These are phyloP conservation scores for Eupithecia vulgata DNA, from an alignment of 2,888 invertebrate genomes.

Conservation along the genomic window DNA sequence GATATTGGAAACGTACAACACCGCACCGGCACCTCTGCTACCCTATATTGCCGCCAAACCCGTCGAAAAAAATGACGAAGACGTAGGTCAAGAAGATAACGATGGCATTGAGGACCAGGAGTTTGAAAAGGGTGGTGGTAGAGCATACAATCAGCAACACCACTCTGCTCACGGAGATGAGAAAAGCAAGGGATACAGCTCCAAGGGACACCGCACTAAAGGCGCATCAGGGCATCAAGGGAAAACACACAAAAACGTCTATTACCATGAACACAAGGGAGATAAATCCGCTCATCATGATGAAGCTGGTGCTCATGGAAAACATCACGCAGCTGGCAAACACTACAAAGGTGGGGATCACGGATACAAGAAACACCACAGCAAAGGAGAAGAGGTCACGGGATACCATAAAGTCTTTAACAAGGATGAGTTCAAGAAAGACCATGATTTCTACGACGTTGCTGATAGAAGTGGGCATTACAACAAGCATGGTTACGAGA, in stretches of 20 bases:
- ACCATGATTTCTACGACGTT: constrained; percentile 90
- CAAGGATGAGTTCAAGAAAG: constrained; percentile 91
- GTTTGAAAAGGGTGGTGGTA: constrained; percentile 75
- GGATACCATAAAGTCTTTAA: constrained; percentile 89
- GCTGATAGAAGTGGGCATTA: constrained; percentile 87
- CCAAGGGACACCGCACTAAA: constrained; percentile 80
- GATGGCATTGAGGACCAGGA: constrained; percentile 53
- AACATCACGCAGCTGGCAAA: constrained; percentile 80
- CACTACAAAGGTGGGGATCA: constrained; percentile 84
- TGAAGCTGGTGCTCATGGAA: constrained; percentile 81
- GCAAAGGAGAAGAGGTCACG: constrained; percentile 88
- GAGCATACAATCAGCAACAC: constrained; percentile 75
- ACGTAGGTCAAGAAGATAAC: constrained; percentile 63
- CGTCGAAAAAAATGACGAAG: constrained; percentile 62
- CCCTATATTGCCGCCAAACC: constrained; percentile 71
- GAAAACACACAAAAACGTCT: constrained; percentile 80
- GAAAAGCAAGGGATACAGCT: constrained; percentile 82
- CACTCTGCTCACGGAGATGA: constrained; percentile 82
- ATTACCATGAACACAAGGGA: constrained; percentile 80
- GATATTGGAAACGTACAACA: constrained; percentile 63
- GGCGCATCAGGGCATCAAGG: constrained; percentile 83
- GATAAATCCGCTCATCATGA: constrained; percentile 82
- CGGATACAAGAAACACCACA: constrained; percentile 84
- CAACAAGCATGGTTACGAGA: constrained; percentile 85
- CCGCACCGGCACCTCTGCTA: constrained; percentile 62